Evolutionary conservation across 2,888 invertebrate species (phyloP).

Genomic region (Sesamia inferens): DNA sequence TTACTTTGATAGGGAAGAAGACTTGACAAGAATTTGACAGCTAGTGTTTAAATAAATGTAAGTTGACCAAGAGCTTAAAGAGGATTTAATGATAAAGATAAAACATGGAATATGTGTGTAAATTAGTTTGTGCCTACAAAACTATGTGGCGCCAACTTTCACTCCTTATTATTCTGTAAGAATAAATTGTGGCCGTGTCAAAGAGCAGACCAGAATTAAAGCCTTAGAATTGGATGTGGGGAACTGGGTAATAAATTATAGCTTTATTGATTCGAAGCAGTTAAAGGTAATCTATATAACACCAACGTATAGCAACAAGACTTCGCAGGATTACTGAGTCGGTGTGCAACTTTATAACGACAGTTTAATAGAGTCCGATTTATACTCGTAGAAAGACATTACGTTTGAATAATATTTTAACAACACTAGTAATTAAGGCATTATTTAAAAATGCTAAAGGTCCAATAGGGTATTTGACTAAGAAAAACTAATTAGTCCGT

Average conservation of each 20-base stretch:
- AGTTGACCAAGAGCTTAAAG: not conserved
- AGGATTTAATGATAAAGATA: not conserved
- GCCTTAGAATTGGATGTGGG: constrained; percentile 25
- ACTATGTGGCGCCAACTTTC: constrained; percentile 35
- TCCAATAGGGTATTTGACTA: no score
- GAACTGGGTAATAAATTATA: constrained; percentile 34
- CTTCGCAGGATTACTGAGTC: constrained; percentile 30
- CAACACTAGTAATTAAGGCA: constrained; percentile 24
- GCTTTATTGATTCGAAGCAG: constrained; percentile 48
- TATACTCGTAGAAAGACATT: constrained; percentile 48
- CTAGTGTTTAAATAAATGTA: not conserved
- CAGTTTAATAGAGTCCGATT: constrained; percentile 39
- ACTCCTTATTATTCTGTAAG: constrained; percentile 18
- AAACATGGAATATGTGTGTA: not conserved
- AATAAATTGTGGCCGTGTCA: constrained; percentile 33
- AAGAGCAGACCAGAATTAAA: constrained; percentile 38
- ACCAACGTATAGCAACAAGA: constrained; percentile 28
- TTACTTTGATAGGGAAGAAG: not conserved
- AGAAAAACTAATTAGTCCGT: no score
- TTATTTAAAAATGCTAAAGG: constrained; percentile 9
- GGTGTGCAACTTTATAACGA: constrained; percentile 37
- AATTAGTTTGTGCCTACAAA: constrained; percentile 8
- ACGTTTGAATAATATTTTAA: constrained; percentile 26
- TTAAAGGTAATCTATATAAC: constrained; percentile 37
- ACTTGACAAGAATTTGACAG: not conserved